Evolutionary conservation across 2,888 invertebrate genomes (phyloP).

Genomic region (Thereva nobilitata): DNA sequence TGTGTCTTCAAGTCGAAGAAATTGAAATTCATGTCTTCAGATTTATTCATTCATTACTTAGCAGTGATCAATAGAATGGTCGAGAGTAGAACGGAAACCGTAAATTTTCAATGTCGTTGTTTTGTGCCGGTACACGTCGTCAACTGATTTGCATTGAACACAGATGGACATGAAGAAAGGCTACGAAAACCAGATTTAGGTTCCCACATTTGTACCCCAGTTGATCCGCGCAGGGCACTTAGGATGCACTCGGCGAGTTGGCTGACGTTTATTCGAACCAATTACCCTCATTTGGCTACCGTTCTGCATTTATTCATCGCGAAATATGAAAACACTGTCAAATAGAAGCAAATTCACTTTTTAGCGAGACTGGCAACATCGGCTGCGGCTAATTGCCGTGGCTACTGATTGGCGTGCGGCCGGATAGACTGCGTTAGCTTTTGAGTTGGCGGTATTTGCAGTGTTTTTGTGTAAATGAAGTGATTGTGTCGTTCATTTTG

Average conservation of each 20-base stretch:
- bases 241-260: slow-evolving; percentile 9
- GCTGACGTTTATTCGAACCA: slow-evolving; percentile 26
- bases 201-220: slow-evolving; percentile 42
- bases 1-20: slow-evolving; percentile 23
- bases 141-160: slow-evolving; percentile 44
- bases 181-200: slow-evolving; percentile 38
- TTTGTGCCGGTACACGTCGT: slow-evolving; percentile 40
- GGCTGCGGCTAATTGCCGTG: too few species aligned
- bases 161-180: slow-evolving; percentile 36
- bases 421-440: too few species aligned
- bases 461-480: too few species aligned
- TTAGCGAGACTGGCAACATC: too few species aligned
- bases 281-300: neutral
- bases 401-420: too few species aligned
- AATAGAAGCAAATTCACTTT: too few species aligned
- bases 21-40: slow-evolving; percentile 42
- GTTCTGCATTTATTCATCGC: too few species aligned
- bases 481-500: too few species aligned
- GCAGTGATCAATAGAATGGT: slow-evolving; percentile 41
- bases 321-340: too few species aligned
- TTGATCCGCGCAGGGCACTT: slow-evolving; percentile 14
- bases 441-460: too few species aligned
- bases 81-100: slow-evolving; percentile 42
- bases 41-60: slow-evolving; percentile 44
- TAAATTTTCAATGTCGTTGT: slow-evolving; percentile 43